phyloP scores from a whole-genome alignment of 1,140 invertebrate species.

The Trialeurodes vaporariorum region DNA sequence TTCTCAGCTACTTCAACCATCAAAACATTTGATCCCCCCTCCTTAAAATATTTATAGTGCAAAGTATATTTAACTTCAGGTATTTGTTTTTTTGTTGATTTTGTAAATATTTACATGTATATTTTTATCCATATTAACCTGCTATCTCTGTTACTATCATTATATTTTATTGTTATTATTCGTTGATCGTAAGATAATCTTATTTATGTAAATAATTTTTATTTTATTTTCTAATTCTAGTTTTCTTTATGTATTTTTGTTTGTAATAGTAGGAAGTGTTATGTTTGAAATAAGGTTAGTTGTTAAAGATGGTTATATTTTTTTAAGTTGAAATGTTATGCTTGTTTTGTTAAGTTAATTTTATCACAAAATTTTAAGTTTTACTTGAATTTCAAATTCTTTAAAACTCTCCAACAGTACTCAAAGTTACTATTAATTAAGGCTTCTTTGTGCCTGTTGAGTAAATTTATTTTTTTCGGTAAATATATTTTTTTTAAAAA shows the following conservation, averaged over 20 bases:
- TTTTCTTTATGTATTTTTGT: neutral
- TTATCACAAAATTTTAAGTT: neutral
- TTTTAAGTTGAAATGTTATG: neutral
- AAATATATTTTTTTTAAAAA: neutral
- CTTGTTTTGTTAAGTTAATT: neutral
- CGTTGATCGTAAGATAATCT: neutral
- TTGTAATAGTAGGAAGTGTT: neutral
- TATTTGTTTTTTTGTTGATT: neutral
- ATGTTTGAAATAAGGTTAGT: neutral
- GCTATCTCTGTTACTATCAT: neutral
- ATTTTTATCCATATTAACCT: neutral
- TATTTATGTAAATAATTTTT: neutral
- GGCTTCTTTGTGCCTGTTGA: neutral
- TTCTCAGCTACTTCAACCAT: no score
- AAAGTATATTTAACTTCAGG: neutral
- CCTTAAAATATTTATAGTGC: neutral
- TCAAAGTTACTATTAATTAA: neutral
- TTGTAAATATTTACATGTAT: slow-evolving; percentile 1
- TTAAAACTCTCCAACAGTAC: neutral
- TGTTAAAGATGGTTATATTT: neutral
- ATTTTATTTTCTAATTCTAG: neutral
- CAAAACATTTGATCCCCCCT: no score
- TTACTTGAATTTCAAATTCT: neutral
- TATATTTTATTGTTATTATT: neutral
- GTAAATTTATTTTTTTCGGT: neutral